Evolutionary conservation across 2,888 invertebrate species (phyloP).

Genomic region (Coelinius sp.): DNA sequence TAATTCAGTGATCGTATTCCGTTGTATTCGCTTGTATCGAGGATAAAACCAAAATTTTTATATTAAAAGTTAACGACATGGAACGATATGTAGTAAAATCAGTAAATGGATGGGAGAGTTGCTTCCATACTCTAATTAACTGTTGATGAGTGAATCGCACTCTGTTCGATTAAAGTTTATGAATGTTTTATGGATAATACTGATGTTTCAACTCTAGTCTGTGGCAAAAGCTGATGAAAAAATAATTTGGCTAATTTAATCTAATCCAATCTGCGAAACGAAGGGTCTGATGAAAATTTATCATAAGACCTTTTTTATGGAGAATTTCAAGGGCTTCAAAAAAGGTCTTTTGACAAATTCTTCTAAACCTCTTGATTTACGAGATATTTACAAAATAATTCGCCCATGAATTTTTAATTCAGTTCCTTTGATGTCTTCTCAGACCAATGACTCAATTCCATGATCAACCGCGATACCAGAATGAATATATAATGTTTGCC

Average conservation of each 20-base stretch:
- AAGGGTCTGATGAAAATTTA: no score
- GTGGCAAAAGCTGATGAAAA: neutral
- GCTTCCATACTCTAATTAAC: neutral
- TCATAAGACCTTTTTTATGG: no score
- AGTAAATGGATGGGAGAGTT: neutral
- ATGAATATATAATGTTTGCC: neutral
- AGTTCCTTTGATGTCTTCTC: no score
- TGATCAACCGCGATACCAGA: neutral
- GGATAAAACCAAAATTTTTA: neutral
- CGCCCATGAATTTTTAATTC: no score
- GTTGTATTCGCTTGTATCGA: neutral
- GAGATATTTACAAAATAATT: no score
- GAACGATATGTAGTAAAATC: neutral
- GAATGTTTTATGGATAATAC: neutral
- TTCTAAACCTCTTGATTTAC: no score
- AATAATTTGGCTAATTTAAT: no score
- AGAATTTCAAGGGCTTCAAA: no score
- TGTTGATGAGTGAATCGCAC: neutral
- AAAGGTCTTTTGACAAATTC: no score
- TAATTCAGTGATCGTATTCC: conserved; percentile 8
- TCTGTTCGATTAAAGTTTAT: neutral
- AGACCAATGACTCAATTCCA: neutral
- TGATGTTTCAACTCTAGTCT: neutral
- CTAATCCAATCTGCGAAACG: no score
- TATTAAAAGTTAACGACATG: neutral